Conservation (phyloP, 2,797 vertebrate species). For the Rhinatrema bivittatum region DNA sequence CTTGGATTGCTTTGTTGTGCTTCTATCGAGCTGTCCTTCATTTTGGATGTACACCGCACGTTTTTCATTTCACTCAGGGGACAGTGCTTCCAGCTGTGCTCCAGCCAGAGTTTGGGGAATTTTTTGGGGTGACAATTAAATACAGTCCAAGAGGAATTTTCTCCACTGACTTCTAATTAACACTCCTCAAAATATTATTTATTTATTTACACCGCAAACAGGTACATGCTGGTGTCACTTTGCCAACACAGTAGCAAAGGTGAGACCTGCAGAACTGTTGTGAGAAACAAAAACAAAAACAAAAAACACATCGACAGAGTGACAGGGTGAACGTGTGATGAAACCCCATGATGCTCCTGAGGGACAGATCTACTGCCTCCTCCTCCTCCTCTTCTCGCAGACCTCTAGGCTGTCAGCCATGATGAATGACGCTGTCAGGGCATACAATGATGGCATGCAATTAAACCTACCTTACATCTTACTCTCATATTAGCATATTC, state of each 20-base stretch:
- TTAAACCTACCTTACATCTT: constrained; percentile 35
- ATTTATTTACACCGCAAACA: constrained; percentile 17
- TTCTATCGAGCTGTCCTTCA: too few relatives aligned
- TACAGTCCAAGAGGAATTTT: too few relatives aligned
- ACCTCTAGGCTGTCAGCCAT: constrained; percentile 42
- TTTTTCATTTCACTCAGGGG: too few relatives aligned
- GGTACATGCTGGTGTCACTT: constrained; percentile 30
- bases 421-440: constrained; percentile 48
- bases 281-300: constrained; percentile 23
- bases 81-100: too few relatives aligned
- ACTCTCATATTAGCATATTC: constrained; percentile 38
- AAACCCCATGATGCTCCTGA: constrained; percentile 5
- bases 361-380: constrained; percentile 15
- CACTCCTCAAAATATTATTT: constrained; percentile 24
- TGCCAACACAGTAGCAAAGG: constrained; percentile 22
- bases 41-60: too few relatives aligned
- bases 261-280: constrained; percentile 17
- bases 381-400: constrained; percentile 10
- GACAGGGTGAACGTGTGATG: constrained; percentile 9
- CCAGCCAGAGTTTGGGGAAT: too few relatives aligned
- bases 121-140: too few relatives aligned
- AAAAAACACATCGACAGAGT: constrained; percentile 20
- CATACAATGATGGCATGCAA: constrained; percentile 41
- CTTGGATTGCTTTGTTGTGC: too few relatives aligned
- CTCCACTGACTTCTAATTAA: too few relatives aligned